Evolutionary conservation across 1,140 invertebrate species (phyloP).

Genomic region (Drosophila murphyi): DNA sequence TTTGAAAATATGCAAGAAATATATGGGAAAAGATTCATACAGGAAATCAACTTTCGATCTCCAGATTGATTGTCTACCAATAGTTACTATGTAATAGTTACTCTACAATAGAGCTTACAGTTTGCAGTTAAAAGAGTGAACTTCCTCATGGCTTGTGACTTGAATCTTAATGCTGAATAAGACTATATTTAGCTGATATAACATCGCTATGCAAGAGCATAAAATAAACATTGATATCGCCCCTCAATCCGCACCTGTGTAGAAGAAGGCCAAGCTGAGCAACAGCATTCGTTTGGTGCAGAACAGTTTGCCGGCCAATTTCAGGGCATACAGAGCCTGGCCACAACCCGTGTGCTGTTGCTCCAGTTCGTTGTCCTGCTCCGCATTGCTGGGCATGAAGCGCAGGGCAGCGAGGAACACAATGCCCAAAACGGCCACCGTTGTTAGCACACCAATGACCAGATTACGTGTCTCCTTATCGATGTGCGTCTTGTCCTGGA

Average conservation of each 20-base stretch:
- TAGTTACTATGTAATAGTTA: too few species aligned
- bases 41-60: too few species aligned
- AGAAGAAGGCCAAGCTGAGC: constrained; percentile 94
- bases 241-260: constrained; percentile 86
- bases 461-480: constrained; percentile 88
- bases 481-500: constrained; percentile 90
- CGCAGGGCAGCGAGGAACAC: constrained; percentile 88
- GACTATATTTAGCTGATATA: too few species aligned
- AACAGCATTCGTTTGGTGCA: constrained; percentile 93
- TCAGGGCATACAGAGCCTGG: constrained; percentile 88
- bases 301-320: constrained; percentile 91
- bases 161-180: too few species aligned
- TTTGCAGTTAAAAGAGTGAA: too few species aligned
- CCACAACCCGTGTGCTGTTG: constrained; percentile 86
- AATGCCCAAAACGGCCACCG: constrained; percentile 89
- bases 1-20: too few species aligned
- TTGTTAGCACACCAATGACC: constrained; percentile 91
- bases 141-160: too few species aligned
- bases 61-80: too few species aligned
- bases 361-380: constrained; percentile 86
- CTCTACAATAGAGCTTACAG: too few species aligned
- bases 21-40: too few species aligned
- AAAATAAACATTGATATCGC: constrained; percentile 84
- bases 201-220: too few species aligned
- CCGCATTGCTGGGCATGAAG: constrained; percentile 86